Percentiles rank a stretch among this genome's conserved stretches.
These are phyloP conservation scores for Cynodonichthys magdalenae DNA, from an alignment of 2,797 vertebrate species.

Conservation along the genomic window DNA sequence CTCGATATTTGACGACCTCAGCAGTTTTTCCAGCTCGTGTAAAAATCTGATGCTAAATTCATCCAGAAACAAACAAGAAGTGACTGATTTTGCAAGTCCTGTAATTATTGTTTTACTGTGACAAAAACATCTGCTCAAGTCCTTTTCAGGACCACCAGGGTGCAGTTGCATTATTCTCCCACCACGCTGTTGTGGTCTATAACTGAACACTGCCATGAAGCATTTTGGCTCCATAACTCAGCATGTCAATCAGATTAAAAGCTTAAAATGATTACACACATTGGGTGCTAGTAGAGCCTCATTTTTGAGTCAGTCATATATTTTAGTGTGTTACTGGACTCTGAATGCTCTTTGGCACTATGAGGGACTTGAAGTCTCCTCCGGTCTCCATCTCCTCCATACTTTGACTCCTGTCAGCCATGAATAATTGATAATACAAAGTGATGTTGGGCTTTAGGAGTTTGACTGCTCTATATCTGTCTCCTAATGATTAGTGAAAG, in stretches of 20 bases:
- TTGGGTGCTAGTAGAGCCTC: slow-evolving; percentile 19
- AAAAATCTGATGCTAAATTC: no score
- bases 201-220: slow-evolving; percentile 1
- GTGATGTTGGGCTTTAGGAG: slow-evolving; percentile 59
- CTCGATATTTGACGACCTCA: no score
- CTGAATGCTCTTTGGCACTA: slow-evolving; percentile 4
- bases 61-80: no score
- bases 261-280: slow-evolving; percentile 32
- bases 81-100: no score
- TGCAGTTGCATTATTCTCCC: background rate
- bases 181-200: background rate
- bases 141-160: background rate
- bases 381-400: slow-evolving; percentile 27
- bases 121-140: no score
- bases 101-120: no score
- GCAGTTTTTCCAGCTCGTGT: no score
- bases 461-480: slow-evolving; percentile 65
- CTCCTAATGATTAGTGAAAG: slow-evolving; percentile 71
- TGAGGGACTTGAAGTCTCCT: slow-evolving; percentile 3
- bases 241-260: slow-evolving; percentile 50
- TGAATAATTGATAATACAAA: slow-evolving; percentile 77
- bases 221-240: slow-evolving; percentile 27
- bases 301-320: slow-evolving; percentile 36
- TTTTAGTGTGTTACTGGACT: slow-evolving; percentile 26
- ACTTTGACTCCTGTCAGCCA: slow-evolving; percentile 38